A percentile compares a stretch with the other conserved stretches of the same genome.
These are phyloP conservation scores for Drosophila pallidifrons DNA, from an alignment of 1,140 invertebrate species.

Conservation along the genomic window DNA sequence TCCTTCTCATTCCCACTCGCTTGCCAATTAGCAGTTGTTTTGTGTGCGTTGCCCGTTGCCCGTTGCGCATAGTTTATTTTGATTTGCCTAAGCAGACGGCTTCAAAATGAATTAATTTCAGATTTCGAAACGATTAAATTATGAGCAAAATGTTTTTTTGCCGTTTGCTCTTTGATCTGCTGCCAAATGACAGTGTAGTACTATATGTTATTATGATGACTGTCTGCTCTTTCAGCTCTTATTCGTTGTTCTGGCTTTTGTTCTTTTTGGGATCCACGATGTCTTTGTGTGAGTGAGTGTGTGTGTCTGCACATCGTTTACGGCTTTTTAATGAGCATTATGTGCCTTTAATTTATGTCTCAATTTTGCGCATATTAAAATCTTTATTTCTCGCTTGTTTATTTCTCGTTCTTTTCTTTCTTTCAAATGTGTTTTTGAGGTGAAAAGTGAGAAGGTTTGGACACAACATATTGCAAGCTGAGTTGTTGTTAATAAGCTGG, in stretches of 20 bases:
- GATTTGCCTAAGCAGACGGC: conserved; percentile 74
- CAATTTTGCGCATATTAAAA: conserved; percentile 82
- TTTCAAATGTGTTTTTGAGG: conserved; percentile 1
- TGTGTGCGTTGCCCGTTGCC: conserved; percentile 27
- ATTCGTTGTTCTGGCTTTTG: conserved; percentile 13
- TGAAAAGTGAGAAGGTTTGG: not conserved
- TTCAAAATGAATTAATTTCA: conserved; percentile 67
- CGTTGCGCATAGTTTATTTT: conserved; percentile 68
- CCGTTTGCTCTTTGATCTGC: conserved; percentile 76
- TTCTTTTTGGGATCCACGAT: conserved; percentile 20
- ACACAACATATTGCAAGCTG: not conserved
- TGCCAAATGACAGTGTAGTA: conserved; percentile 57
- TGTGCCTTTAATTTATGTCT: conserved; percentile 82
- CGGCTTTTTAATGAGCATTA: conserved; percentile 82
- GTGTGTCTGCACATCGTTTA: conserved; percentile 51
- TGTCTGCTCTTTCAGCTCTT: too few relatives aligned
- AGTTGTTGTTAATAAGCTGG: conserved; percentile 32
- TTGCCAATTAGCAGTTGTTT: conserved; percentile 71
- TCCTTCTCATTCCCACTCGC: conserved; percentile 7
- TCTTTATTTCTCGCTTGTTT: conserved; percentile 51
- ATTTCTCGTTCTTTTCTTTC: conserved; percentile 1
- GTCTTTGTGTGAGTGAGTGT: conserved; percentile 7
- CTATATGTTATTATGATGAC: not conserved
- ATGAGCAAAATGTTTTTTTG: conserved; percentile 63
- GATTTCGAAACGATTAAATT: conserved; percentile 84